Base-by-base conservation (phyloP, 2,888 invertebrate genomes). In the Tenthredo distinguenda region DNA sequence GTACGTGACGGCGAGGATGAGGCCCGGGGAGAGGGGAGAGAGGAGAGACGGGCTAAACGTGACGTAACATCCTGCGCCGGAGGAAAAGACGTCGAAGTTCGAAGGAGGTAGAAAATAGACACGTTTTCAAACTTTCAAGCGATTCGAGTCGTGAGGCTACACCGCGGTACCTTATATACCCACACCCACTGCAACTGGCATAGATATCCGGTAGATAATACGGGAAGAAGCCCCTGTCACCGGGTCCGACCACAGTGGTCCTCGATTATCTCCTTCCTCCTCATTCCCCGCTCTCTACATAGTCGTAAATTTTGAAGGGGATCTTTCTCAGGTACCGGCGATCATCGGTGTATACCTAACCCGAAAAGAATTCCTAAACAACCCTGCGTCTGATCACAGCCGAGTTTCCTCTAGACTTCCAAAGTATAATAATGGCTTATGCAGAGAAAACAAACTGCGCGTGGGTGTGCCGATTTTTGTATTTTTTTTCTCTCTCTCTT, bases 51-150 rank as follows among this genome's bases (percentile, higher is more conserved):
- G 74, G 74, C 62, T 40, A 47, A 68, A 82, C 88, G 89, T 92
- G 92, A 93, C 91, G 92, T 90, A 92, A 92, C 89, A 91, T 92
- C 92, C 92, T 91, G 91, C 58, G 47, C 34, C 58, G 34, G 26
- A 47, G n/a, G 15, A 76, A 76, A 47, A 76, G 47, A 76, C 43
- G 47, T 47, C 47, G 1, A 76, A 76, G 26, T 47, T 76, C 34
- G 37, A 37, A 34, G 71, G 71, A 71, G 37, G 71, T 34, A 71
- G 71, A 71, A 71, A 71, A 34, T 71, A 71, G 37, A 71, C n/a
- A 15, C 71, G n/a, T 71, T 71, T 18, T 34, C 18, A 15, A 71
- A 37, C 7, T 71, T 71, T 37, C 7, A 26, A 62, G 26, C 62
- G 21, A 62, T 62, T 26, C 62, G 26, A 37, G 26, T n/a, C 37